These are phyloP conservation scores for Pterois miles DNA, from an alignment of 2,797 vertebrate genomes.

Conservation along the genomic window DNA sequence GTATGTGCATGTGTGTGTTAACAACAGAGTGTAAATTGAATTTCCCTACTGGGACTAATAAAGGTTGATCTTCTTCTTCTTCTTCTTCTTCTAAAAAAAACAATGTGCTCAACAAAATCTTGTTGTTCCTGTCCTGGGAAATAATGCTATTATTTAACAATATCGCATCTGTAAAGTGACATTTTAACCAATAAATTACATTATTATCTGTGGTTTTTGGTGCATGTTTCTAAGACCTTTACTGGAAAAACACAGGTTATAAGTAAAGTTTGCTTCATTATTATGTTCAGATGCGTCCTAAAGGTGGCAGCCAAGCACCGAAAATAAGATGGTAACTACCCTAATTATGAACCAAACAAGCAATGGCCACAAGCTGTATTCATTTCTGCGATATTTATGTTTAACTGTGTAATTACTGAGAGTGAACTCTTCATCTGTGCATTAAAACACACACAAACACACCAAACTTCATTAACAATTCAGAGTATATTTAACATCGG, in stretches of 20 bases:
- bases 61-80: no score
- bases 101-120: no score
- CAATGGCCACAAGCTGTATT: background rate
- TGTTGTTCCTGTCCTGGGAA: no score
- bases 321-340: background rate
- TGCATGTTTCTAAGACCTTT: background rate
- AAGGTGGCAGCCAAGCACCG: slow-evolving; percentile 32
- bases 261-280: background rate
- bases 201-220: background rate
- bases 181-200: background rate
- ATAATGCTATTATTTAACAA: background rate
- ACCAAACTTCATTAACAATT: background rate
- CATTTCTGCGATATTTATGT: background rate
- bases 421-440: background rate
- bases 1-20: no score
- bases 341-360: background rate
- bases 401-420: background rate
- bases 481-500: background rate
- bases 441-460: background rate
- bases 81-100: no score
- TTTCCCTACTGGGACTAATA: no score
- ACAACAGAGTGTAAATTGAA: no score
- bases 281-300: slow-evolving; percentile 11
- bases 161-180: background rate
- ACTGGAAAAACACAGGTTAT: background rate